Evolutionary conservation across 1,140 invertebrate species (phyloP).

Genomic region (Helicoverpa armigera): DNA sequence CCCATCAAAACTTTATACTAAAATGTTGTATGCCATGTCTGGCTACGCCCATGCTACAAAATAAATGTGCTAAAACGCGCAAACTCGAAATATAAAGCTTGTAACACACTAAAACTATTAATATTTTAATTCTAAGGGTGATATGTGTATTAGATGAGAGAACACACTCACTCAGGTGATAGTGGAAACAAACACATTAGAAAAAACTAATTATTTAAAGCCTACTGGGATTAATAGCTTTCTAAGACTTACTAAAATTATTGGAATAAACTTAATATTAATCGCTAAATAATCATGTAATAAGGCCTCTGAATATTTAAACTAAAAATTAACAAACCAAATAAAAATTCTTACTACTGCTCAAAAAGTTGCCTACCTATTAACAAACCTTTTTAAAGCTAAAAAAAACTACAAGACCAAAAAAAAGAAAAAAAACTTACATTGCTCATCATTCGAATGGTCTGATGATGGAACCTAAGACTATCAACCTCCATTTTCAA

Average conservation of each 20-base stretch:
- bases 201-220: background rate
- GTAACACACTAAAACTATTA: background rate
- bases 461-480: slow-evolving; percentile 89
- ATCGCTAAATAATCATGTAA: too few relatives aligned
- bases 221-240: background rate
- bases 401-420: slow-evolving; percentile 40
- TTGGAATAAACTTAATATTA: too few relatives aligned
- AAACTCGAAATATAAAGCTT: background rate
- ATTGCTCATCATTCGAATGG: slow-evolving; percentile 73
- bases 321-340: too few relatives aligned
- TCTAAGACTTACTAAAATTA: too few relatives aligned
- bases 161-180: background rate
- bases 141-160: background rate
- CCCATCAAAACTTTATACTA: too few relatives aligned
- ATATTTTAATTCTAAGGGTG: background rate
- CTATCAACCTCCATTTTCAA: slow-evolving; percentile 91
- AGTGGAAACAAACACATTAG: background rate
- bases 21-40: background rate
- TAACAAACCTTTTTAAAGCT: slow-evolving; percentile 40
- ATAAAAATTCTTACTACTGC: too few relatives aligned
- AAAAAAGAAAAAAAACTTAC: slow-evolving; percentile 60
- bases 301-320: too few relatives aligned
- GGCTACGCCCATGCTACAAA: slow-evolving; percentile 20
- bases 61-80: slow-evolving; percentile 33
- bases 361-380: slow-evolving; percentile 11